Evolutionary conservation across 2,797 vertebrate genomes (phyloP).

Genomic region (Pachyuromys duprasi): DNA sequence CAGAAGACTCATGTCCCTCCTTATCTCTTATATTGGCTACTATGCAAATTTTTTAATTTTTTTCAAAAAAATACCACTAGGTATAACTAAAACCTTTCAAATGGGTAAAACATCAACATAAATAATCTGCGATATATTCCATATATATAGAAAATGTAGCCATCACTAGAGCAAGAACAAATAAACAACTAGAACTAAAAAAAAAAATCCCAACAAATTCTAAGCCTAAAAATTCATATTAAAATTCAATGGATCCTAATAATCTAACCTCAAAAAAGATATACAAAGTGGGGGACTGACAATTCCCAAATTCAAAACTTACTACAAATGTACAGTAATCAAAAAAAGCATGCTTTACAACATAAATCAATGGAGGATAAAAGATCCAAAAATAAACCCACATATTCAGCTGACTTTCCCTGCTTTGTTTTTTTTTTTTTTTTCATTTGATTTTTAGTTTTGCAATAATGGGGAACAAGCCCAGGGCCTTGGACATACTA

Average conservation of each 20-base stretch:
- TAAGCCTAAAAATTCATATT: constrained; percentile 47
- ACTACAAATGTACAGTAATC: neutral
- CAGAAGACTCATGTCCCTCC: neutral
- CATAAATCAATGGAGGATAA: neutral
- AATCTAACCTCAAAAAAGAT: constrained; percentile 18
- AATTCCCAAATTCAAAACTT: constrained; percentile 42
- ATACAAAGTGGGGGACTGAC: neutral
- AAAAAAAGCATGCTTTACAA: neutral
- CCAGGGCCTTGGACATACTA: neutral
- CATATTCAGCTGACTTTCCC: neutral
- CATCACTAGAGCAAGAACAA: neutral
- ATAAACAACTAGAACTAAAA: constrained; percentile 47
- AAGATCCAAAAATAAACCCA: constrained; percentile 28
- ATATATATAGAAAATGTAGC: neutral
- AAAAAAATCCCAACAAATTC: neutral
- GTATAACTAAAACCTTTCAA: constrained; percentile 46
- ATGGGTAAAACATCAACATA: constrained; percentile 50
- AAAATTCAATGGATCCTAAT: neutral
- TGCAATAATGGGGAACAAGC: neutral
- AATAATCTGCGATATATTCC: constrained; percentile 2
- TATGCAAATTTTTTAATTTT: neutral
- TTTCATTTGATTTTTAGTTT: neutral
- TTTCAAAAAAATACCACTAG: neutral
- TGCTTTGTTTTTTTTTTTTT: neutral
- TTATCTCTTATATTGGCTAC: constrained; percentile 25